These are phyloP conservation scores for Andrena cerasifolii DNA, from an alignment of 1,140 invertebrate genomes.

Conservation along the genomic window DNA sequence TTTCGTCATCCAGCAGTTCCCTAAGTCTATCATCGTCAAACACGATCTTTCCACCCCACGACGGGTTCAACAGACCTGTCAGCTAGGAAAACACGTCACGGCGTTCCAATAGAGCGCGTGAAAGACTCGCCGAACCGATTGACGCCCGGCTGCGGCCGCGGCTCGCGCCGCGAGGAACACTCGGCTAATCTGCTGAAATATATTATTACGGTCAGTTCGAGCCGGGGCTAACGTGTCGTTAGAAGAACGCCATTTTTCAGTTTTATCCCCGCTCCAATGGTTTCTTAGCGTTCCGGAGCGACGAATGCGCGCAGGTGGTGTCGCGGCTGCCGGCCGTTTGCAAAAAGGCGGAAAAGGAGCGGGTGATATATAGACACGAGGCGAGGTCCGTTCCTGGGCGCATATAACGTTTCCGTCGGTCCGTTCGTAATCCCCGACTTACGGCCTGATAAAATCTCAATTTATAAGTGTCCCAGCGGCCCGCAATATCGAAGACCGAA, in stretches of 20 bases:
- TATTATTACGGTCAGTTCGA: slow-evolving; percentile 46
- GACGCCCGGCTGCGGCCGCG: slow-evolving; percentile 3
- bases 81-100: too few species aligned
- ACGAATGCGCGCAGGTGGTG: slow-evolving; percentile 56
- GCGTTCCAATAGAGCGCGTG: not conserved
- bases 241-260: slow-evolving; percentile 50
- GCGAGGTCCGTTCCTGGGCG: slow-evolving; percentile 38
- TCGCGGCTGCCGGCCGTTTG: slow-evolving; percentile 27
- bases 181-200: slow-evolving; percentile 37
- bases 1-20: too few species aligned
- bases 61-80: too few species aligned
- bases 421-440: slow-evolving; percentile 68
- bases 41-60: too few species aligned
- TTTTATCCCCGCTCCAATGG: slow-evolving; percentile 27
- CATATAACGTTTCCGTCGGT: slow-evolving; percentile 62
- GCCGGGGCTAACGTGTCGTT: slow-evolving; percentile 23
- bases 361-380: slow-evolving; percentile 58
- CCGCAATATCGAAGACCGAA: slow-evolving; percentile 81
- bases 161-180: slow-evolving; percentile 12
- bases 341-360: slow-evolving; percentile 63
- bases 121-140: slow-evolving; percentile 17
- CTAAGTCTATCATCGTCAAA: too few species aligned
- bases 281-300: slow-evolving; percentile 47
- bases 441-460: slow-evolving; percentile 78
- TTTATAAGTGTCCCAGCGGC: slow-evolving; percentile 81